phyloP scores from a whole-genome alignment of 2,113 vertebrate species.

The Camelus dromedarius region DNA sequence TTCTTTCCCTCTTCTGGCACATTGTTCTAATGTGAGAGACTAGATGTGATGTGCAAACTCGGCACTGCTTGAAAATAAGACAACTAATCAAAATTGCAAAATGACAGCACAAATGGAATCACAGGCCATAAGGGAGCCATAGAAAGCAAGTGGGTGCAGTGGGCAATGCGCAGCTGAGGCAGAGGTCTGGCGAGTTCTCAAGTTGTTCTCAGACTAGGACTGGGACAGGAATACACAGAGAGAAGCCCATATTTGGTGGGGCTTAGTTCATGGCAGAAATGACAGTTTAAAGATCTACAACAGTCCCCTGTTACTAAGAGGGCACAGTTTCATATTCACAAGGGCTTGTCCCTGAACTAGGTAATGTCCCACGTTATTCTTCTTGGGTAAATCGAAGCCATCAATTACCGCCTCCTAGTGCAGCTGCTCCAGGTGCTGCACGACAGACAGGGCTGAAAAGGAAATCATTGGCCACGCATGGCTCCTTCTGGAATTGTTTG shows the following conservation, averaged over 20 bases:
- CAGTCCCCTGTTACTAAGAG: not conserved
- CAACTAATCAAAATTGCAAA: not conserved
- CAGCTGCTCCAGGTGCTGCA: not conserved
- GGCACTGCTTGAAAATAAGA: not conserved
- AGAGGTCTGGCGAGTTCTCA: not conserved
- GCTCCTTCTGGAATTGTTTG: slow-evolving; percentile 1
- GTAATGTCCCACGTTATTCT: slow-evolving; percentile 14
- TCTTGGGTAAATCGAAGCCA: slow-evolving; percentile 63
- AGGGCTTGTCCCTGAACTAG: slow-evolving; percentile 36
- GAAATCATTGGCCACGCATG: not conserved
- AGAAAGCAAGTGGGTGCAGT: fast-evolving
- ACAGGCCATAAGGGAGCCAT: not conserved
- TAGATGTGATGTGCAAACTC: not conserved
- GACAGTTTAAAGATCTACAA: slow-evolving; percentile 43
- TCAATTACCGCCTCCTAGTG: slow-evolving; percentile 1
- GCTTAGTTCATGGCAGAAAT: slow-evolving; percentile 26
- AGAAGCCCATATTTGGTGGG: not conserved
- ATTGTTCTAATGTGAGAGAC: not conserved
- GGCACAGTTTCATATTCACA: slow-evolving; percentile 36
- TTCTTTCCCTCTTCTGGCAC: not conserved
- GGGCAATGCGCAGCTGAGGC: not conserved
- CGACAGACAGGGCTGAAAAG: not conserved
- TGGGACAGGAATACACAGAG: not conserved
- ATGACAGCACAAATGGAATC: not conserved
- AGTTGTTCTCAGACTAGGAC: not conserved